Evolutionary conservation across 2,888 invertebrate species (phyloP).

Genomic region (Chirona hameri): DNA sequence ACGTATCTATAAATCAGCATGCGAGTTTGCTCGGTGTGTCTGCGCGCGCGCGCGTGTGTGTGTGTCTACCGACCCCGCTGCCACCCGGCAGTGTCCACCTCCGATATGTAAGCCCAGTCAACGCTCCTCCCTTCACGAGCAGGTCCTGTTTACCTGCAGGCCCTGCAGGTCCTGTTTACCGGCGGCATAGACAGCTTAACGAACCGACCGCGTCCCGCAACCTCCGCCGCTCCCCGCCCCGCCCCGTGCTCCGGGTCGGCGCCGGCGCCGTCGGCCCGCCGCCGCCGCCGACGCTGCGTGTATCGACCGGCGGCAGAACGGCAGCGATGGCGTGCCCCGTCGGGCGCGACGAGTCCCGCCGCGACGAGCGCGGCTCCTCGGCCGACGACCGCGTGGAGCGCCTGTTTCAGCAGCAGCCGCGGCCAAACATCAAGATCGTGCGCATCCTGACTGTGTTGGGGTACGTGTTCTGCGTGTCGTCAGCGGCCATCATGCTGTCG

Average conservation of each 20-base stretch:
- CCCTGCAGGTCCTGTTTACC: too few species aligned
- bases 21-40: too few species aligned
- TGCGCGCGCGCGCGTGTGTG: too few species aligned
- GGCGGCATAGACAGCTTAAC: too few species aligned
- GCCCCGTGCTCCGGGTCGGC: neutral
- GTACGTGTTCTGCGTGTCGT: conserved; percentile 88
- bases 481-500: conserved; percentile 88
- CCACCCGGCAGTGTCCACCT: too few species aligned
- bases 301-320: neutral
- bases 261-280: neutral
- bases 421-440: conserved; percentile 55
- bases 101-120: too few species aligned
- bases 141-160: too few species aligned
- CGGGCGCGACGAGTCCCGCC: neutral
- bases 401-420: conserved; percentile 34
- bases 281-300: neutral
- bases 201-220: too few species aligned
- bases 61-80: too few species aligned
- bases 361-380: neutral
- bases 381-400: conserved; percentile 60
- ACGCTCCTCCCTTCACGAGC: too few species aligned
- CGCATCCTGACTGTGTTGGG: conserved; percentile 88
- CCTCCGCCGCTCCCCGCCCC: too few species aligned
- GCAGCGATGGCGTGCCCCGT: neutral
- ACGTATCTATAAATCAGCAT: too few species aligned